Evolutionary conservation across 2,113 vertebrate species (phyloP), one percentile per base, ranked within the genome.

Genomic region (Zosterops borbonicus): DNA sequence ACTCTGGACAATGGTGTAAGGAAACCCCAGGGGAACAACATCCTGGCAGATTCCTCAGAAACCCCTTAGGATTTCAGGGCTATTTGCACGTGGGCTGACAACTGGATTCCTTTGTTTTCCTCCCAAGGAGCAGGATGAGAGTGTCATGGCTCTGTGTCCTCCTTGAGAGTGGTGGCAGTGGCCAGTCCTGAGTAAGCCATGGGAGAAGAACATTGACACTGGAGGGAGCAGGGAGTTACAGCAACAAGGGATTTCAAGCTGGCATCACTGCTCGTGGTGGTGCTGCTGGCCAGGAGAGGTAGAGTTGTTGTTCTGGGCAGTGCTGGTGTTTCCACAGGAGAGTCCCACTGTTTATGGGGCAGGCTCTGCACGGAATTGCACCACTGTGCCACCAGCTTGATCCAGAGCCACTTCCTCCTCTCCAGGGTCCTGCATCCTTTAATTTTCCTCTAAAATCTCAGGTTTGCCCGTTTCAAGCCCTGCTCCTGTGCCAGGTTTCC

Each of bases 401-500:
- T 19, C 46, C 41, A 52, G 35, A 92, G 35, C 29, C 11, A 6
- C 10, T 52, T 47, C 55, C 50, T 78, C 33, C 74, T 47, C 37
- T 23, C 64, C 5, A 11, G 31, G 46, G 7, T 3, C 0, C 27
- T 47, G 50, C 44, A 60, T 33, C 70, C 46, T 87, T 78, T 31
- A 2, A 10, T 41, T 60, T 71, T 35, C 33, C 44, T 94, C 93
- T 85, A 1, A 80, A 98, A 85, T 53, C 98, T 39, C 95, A 98
- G n/a, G 49, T 97, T 71, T 79, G 74, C 94, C 44, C 92, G 80
- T 2, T 86, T 97, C 80, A 80, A 93, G 33, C 93, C 71, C 87
- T 95, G 8, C 49, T 92, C 42, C 59, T 94, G 14, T 96, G 97
- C 16, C 86, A 93, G 52, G 56, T 77, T 4, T 97, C 97, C 63